Percentiles rank a stretch among this genome's conserved stretches.
These are phyloP conservation scores for Potamilus streckersoni DNA, from an alignment of 1,140 invertebrate species.

Conservation along the genomic window DNA sequence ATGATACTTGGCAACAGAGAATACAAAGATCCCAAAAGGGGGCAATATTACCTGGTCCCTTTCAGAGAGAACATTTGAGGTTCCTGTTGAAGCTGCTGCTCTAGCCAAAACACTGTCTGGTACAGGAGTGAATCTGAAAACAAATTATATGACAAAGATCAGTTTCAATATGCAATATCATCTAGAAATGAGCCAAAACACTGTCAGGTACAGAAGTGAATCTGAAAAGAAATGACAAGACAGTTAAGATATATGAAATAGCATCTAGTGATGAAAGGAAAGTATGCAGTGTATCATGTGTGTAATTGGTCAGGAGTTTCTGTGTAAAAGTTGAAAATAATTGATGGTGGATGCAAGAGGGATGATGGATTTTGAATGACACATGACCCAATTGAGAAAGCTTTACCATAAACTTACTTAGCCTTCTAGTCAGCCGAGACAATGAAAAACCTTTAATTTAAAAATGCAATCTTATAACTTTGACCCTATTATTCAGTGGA, in stretches of 20 bases:
- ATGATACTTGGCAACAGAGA: too few relatives aligned
- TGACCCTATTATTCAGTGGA: too few relatives aligned
- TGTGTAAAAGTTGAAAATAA: too few relatives aligned
- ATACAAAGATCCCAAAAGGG: too few relatives aligned
- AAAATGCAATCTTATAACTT: too few relatives aligned
- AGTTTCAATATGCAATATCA: not conserved
- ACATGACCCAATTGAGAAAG: too few relatives aligned
- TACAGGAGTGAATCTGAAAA: conserved; percentile 87
- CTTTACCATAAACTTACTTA: too few relatives aligned
- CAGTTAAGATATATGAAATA: not conserved
- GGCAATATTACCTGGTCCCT: conserved; percentile 73
- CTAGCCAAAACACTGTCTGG: conserved; percentile 96
- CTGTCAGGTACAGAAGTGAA: conserved; percentile 98
- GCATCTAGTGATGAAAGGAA: not conserved
- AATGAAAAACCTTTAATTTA: too few relatives aligned
- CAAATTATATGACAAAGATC: conserved; percentile 18
- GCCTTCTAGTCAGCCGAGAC: too few relatives aligned
- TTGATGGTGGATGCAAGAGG: too few relatives aligned
- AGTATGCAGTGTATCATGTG: not conserved
- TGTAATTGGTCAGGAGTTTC: too few relatives aligned
- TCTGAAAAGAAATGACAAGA: conserved; percentile 57
- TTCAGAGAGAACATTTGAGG: conserved; percentile 85
- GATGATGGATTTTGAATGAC: too few relatives aligned
- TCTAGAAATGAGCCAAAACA: conserved; percentile 75
- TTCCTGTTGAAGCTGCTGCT: conserved; percentile 81